Conservation (phyloP, 2,797 vertebrate species). For the Micrastur ruficollis region DNA sequence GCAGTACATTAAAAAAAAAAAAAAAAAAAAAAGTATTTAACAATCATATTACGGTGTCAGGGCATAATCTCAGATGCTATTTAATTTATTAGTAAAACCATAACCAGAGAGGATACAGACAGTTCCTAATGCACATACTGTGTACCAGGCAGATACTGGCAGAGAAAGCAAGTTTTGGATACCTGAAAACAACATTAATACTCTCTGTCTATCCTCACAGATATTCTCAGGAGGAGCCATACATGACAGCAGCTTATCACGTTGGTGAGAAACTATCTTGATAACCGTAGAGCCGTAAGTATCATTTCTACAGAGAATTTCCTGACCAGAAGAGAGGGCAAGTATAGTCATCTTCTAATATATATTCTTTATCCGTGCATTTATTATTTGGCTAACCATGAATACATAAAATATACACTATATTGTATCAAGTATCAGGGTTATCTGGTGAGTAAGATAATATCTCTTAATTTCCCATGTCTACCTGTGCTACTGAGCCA, state of each 20-base stretch:
- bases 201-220: neutral
- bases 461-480: slow-evolving; percentile 13
- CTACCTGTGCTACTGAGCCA: neutral
- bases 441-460: neutral
- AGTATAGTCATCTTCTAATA: neutral
- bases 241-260: neutral
- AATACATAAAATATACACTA: neutral
- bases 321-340: neutral
- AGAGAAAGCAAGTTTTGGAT: neutral
- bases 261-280: neutral
- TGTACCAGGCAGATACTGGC: neutral
- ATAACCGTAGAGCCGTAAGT: neutral
- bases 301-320: neutral
- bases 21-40: neutral
- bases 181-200: neutral
- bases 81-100: neutral
- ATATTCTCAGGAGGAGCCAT: neutral
- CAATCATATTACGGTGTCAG: accelerated
- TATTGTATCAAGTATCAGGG: neutral
- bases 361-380: neutral
- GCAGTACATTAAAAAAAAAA: neutral
- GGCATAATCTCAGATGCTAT: neutral
- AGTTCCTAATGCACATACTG: neutral
- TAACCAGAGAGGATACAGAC: neutral
- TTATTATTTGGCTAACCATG: neutral